These are phyloP conservation scores for Armadillidium nasatum DNA, from an alignment of 1,140 invertebrate genomes.

Conservation along the genomic window DNA sequence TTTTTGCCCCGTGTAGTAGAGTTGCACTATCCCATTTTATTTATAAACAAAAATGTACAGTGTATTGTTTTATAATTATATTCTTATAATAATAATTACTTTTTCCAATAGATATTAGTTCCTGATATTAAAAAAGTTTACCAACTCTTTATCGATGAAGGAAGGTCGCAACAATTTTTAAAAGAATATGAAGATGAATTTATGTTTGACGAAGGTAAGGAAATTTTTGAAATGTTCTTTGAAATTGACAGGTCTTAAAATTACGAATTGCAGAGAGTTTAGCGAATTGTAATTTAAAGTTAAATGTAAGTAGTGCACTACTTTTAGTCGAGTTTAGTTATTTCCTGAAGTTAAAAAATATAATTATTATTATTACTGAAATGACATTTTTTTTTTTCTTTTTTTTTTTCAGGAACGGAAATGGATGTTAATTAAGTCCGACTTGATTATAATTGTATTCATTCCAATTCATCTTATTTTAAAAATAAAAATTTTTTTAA, in stretches of 20 bases:
- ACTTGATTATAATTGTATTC: too few relatives aligned
- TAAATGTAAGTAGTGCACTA: neutral
- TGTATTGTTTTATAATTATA: neutral
- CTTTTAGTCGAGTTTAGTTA: too few relatives aligned
- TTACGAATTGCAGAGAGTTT: neutral
- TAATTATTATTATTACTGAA: too few relatives aligned
- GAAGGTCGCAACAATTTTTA: constrained; percentile 83
- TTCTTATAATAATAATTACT: too few relatives aligned
- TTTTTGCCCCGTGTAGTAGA: too few relatives aligned
- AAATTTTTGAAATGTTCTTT: neutral
- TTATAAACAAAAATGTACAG: neutral
- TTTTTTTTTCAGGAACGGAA: neutral
- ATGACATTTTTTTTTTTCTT: too few relatives aligned
- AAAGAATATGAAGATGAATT: constrained; percentile 95
- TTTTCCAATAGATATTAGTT: constrained; percentile 61
- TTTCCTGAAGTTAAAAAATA: too few relatives aligned
- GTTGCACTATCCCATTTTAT: too few relatives aligned
- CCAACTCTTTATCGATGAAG: constrained; percentile 88
- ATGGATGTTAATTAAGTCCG: constrained; percentile 2
- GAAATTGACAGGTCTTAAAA: neutral
- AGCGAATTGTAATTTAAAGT: neutral
- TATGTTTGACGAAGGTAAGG: constrained; percentile 65
- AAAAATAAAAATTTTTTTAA: too few relatives aligned
- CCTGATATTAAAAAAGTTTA: constrained; percentile 94
- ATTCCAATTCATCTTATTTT: too few relatives aligned